Conservation (phyloP, 2,797 vertebrate species). For the Champsocephalus gunnari region DNA sequence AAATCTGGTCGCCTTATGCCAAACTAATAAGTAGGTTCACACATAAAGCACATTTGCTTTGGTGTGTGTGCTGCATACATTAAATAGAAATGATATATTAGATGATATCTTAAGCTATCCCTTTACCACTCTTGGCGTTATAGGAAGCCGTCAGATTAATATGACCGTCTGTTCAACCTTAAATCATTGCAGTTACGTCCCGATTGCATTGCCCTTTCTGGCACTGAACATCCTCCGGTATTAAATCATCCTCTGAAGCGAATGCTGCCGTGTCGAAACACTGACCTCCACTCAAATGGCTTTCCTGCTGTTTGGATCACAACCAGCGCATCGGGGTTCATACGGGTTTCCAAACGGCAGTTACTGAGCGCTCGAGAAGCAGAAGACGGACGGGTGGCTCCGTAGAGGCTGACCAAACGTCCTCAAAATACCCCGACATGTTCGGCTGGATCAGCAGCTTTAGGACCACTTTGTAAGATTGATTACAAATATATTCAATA, state of each 20-base stretch:
- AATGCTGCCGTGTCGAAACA: constrained; percentile 22
- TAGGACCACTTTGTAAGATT: neutral
- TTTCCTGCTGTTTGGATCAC: constrained; percentile 29
- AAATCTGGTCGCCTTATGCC: too few relatives aligned
- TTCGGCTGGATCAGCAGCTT: neutral
- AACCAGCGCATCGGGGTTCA: constrained; percentile 24
- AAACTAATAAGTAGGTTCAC: too few relatives aligned
- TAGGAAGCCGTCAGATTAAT: neutral
- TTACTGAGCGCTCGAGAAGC: neutral
- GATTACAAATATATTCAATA: neutral
- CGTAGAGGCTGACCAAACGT: neutral
- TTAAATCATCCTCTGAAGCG: constrained; percentile 24
- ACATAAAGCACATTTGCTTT: too few relatives aligned
- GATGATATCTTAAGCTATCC: too few relatives aligned
- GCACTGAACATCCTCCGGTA: constrained; percentile 11
- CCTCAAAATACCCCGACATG: neutral
- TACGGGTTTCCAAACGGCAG: neutral
- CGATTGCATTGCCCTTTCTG: constrained; percentile 25
- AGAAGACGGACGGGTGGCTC: neutral
- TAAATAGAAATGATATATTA: too few relatives aligned
- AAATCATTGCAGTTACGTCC: neutral
- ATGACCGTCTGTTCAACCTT: constrained; percentile 13
- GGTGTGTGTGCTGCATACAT: too few relatives aligned
- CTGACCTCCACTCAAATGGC: constrained; percentile 26
- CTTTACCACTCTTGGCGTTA: neutral